phyloP scores from a whole-genome alignment of 2,888 invertebrate species.

The Atethmia centrago region DNA sequence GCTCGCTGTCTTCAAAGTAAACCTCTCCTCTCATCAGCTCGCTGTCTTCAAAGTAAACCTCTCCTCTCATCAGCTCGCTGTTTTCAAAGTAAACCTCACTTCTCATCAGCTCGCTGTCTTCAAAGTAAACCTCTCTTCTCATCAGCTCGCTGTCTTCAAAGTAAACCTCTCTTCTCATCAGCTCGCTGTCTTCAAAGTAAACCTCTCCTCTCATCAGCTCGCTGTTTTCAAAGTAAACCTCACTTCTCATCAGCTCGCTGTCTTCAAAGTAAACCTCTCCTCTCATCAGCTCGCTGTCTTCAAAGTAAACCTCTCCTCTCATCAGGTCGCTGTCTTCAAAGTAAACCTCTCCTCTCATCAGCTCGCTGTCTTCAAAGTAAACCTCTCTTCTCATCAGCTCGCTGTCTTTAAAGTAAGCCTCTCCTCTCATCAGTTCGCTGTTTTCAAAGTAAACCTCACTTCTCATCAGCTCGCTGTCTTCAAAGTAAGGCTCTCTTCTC shows the following conservation, averaged over 20 bases:
- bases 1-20: not conserved
- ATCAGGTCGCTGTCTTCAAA: conserved; percentile 3
- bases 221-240: not conserved
- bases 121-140: not conserved
- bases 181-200: not conserved
- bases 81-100: not conserved
- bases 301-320: not conserved
- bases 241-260: not conserved
- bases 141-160: not conserved
- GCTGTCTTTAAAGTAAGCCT: not conserved
- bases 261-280: too few species aligned
- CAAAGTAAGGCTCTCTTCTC: not conserved
- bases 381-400: not conserved
- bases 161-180: not conserved
- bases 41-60: not conserved
- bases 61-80: not conserved
- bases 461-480: not conserved
- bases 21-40: not conserved
- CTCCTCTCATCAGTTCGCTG: not conserved
- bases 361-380: not conserved
- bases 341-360: not conserved
- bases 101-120: not conserved
- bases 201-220: not conserved
- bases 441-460: not conserved
- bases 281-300: too few species aligned